These are phyloP conservation scores for Boloria euphrosyne DNA, from an alignment of 2,888 invertebrate species.

Conservation along the genomic window DNA sequence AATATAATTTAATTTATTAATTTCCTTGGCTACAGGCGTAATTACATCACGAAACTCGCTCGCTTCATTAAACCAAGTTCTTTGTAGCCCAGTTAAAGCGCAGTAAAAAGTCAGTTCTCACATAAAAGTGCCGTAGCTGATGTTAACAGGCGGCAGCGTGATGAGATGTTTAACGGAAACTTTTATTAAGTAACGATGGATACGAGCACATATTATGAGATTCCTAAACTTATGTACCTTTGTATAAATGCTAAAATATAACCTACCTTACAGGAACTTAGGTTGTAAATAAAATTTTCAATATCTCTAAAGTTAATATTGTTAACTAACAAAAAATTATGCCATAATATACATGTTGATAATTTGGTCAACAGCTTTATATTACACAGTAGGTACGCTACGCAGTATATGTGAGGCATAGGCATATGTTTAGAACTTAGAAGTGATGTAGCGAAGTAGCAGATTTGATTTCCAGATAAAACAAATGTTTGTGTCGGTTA, in stretches of 20 bases:
- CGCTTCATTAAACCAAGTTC: constrained; percentile 43
- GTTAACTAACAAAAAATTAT: constrained; percentile 14
- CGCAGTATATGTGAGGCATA: too few species aligned
- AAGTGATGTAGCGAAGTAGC: too few species aligned
- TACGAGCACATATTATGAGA: constrained; percentile 12
- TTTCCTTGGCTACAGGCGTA: constrained; percentile 13
- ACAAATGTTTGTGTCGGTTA: too few species aligned
- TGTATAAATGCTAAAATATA: constrained; percentile 20
- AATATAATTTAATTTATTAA: constrained; percentile 3
- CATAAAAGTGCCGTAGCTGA: constrained; percentile 51
- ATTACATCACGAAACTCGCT: constrained; percentile 39
- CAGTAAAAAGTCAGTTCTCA: constrained; percentile 52
- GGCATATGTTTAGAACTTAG: too few species aligned
- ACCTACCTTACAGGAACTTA: constrained; percentile 28
- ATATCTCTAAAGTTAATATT: constrained; percentile 21
- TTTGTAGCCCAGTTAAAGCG: constrained; percentile 46
- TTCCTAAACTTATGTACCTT: constrained; percentile 27
- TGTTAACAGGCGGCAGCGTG: constrained; percentile 50
- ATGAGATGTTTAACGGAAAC: constrained; percentile 52
- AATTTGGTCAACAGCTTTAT: too few species aligned
- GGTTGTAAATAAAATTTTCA: constrained; percentile 35
- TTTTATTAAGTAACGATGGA: constrained; percentile 27
- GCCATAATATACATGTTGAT: background rate
- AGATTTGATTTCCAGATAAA: too few species aligned
- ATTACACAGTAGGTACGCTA: too few species aligned